These are phyloP conservation scores for Actinostola sp. DNA, from an alignment of 92 coral and sea anemone genomes.

Conservation along the genomic window DNA sequence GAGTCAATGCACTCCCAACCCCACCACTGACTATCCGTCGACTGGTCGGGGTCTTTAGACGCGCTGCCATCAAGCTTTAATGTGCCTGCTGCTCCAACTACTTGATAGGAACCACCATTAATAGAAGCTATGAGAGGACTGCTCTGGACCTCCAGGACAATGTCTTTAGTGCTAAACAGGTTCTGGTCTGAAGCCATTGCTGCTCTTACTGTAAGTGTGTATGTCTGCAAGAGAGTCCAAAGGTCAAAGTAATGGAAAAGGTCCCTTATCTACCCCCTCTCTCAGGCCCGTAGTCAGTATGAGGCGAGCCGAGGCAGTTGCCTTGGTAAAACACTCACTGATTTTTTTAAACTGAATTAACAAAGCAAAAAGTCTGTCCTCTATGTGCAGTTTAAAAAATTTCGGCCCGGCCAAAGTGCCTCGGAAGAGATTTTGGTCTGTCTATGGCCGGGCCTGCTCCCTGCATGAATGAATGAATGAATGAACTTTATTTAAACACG, in stretches of 20 bases:
- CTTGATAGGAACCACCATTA: constrained; percentile 41
- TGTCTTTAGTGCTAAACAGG: constrained; percentile 36
- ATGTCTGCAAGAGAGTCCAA: constrained; percentile 38
- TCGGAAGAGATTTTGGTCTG: too few species aligned
- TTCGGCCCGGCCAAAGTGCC: too few species aligned
- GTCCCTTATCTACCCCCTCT: too few species aligned
- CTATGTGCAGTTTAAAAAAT: too few species aligned
- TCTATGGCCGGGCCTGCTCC: too few species aligned
- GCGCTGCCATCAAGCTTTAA: constrained; percentile 42
- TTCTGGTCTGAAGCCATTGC: constrained; percentile 52
- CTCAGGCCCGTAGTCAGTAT: too few species aligned
- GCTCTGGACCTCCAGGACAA: constrained; percentile 43
- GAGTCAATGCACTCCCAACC: constrained; percentile 57
- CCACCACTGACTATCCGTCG: constrained; percentile 27
- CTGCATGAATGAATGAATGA: too few species aligned
- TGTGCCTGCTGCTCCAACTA: constrained; percentile 39
- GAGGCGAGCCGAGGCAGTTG: too few species aligned
- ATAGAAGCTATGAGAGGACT: constrained; percentile 50
- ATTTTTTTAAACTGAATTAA: too few species aligned
- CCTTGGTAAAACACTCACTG: too few species aligned
- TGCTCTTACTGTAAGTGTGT: constrained; percentile 58
- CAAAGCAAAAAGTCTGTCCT: too few species aligned
- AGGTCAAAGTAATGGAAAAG: not conserved
- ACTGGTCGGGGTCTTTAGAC: constrained; percentile 60
- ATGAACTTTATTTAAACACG: too few species aligned